A percentile compares a stretch with the other conserved stretches of the same genome.
phyloP scores from a whole-genome alignment of 2,797 vertebrate genomes.

The Pteropus rufus region DNA sequence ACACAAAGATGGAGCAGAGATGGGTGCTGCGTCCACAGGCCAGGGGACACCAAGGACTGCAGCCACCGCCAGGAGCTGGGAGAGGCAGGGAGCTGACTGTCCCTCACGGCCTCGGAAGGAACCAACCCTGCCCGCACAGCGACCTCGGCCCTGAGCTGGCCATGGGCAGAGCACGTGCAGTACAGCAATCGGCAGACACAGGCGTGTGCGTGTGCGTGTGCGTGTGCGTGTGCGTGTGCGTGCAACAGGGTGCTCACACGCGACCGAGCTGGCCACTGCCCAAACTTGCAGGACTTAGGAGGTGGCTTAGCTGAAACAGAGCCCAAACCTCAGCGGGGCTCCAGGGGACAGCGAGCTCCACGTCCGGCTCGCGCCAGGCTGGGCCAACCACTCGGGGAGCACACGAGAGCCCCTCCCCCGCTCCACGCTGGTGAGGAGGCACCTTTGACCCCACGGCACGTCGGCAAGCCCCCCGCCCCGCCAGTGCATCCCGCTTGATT shows the following conservation, averaged over 20 bases:
- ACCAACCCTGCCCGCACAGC: neutral
- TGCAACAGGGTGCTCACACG: accelerated
- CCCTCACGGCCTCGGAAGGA: neutral
- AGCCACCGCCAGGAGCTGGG: neutral
- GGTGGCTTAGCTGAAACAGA: neutral
- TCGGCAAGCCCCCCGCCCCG: neutral
- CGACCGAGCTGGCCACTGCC: neutral
- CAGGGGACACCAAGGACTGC: neutral
- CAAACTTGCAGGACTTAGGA: neutral
- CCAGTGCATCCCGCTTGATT: neutral
- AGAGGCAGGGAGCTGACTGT: too few relatives aligned
- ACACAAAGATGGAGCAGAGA: accelerated
- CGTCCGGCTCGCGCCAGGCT: neutral
- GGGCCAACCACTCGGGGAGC: neutral
- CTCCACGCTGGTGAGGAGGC: neutral
- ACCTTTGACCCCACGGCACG: accelerated
- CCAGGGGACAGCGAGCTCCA: accelerated
- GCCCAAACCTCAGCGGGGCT: neutral
- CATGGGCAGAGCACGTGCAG: too few relatives aligned
- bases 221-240: too few relatives aligned
- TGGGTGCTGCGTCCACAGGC: accelerated
- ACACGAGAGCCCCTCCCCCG: neutral
- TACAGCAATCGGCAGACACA: neutral
- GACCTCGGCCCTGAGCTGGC: too few relatives aligned
- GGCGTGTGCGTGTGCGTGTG: neutral